Evolutionary conservation across 1,140 invertebrate species (phyloP).

Genomic region (Manduca sexta): DNA sequence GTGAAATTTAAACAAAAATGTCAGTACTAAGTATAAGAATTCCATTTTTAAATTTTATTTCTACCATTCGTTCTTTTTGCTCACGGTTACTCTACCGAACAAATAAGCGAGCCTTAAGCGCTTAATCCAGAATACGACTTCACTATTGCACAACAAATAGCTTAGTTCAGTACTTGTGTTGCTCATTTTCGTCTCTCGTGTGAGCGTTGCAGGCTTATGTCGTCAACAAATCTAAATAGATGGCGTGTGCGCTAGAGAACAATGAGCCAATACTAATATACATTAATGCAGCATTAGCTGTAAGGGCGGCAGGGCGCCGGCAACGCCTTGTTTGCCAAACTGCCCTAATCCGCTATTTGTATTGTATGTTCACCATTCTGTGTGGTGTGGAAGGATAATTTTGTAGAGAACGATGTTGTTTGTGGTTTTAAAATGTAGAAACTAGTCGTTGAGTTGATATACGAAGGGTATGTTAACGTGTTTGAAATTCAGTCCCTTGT

Average conservation of each 20-base stretch:
- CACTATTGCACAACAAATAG: no score
- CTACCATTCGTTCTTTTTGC: no score
- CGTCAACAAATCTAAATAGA: slow-evolving; percentile 63
- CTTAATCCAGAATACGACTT: no score
- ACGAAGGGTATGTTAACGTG: no score
- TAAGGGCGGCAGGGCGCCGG: slow-evolving; percentile 52
- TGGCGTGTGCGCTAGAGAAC: slow-evolving; percentile 49
- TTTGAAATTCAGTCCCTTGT: no score
- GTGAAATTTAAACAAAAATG: no score
- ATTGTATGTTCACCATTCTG: slow-evolving; percentile 27
- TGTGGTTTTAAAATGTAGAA: no score
- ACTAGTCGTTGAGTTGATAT: no score
- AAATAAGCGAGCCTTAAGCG: no score
- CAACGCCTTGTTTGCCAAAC: slow-evolving; percentile 72
- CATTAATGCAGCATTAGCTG: slow-evolving; percentile 69
- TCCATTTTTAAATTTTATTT: no score
- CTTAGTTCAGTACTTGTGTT: slow-evolving; percentile 33
- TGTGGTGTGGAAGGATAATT: slow-evolving; percentile 2
- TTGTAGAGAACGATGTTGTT: not conserved
- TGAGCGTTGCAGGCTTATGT: slow-evolving; percentile 45
- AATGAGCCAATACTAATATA: slow-evolving; percentile 58
- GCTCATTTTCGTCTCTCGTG: slow-evolving; percentile 33
- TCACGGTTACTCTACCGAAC: no score
- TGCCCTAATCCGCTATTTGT: slow-evolving; percentile 73
- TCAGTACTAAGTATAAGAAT: no score